Percentiles rank a stretch among this genome's conserved stretches.
Evolutionary conservation across 2,113 vertebrate species (phyloP).

Genomic region (Damaliscus lunatus): DNA sequence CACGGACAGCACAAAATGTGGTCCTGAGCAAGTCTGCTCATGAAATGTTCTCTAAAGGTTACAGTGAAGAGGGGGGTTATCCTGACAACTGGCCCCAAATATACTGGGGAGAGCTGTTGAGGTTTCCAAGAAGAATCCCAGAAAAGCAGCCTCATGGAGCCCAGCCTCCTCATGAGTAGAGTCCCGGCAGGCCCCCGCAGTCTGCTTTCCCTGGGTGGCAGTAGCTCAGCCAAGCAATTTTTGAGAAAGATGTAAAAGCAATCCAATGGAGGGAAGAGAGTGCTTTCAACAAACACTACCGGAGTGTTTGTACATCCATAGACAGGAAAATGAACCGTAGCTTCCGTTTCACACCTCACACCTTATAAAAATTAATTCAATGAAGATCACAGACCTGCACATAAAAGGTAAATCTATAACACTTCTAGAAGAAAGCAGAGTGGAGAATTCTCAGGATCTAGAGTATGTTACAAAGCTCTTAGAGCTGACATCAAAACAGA

Average conservation of each 20-base stretch:
- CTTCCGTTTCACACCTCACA: not conserved
- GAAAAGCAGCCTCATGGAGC: not conserved
- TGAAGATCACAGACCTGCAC: not conserved
- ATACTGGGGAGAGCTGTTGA: not conserved
- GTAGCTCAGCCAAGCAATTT: not conserved
- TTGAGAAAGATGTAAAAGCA: not conserved
- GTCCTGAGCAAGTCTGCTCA: not conserved
- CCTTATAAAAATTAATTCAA: not conserved
- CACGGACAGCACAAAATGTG: not conserved
- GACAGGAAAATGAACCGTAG: not conserved
- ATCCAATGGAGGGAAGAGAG: not conserved
- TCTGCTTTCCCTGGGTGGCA: not conserved
- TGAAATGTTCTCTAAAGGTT: not conserved
- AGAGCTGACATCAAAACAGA: not conserved
- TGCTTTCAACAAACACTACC: not conserved
- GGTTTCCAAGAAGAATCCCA: not conserved
- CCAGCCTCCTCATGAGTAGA: not conserved
- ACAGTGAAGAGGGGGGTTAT: not conserved
- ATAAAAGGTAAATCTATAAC: not conserved
- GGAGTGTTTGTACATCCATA: not conserved
- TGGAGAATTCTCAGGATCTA: not conserved
- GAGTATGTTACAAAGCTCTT: not conserved
- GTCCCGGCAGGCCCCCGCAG: accelerated
- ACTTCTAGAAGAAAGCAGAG: not conserved
- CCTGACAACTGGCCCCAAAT: not conserved